Conservation (phyloP, 2,113 vertebrate species). For the Indicator maculatus region DNA sequence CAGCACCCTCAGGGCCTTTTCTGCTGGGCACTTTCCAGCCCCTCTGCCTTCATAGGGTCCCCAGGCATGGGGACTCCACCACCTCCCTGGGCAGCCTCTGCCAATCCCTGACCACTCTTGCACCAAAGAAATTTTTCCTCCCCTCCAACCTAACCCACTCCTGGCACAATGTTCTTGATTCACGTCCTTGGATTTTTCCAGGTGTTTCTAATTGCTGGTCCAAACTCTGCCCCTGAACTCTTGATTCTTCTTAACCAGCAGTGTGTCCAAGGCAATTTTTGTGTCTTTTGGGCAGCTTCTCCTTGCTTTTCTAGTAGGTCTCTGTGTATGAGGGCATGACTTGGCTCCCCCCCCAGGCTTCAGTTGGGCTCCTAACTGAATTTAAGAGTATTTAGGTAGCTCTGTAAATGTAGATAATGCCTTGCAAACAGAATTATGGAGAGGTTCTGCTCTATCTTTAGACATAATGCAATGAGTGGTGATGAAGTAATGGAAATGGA, state of each 20-base stretch:
- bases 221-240: not conserved
- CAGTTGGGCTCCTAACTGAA: not conserved
- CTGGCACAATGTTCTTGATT: too few species aligned
- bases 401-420: conserved; percentile 37
- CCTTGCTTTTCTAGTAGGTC: not conserved
- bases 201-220: not conserved
- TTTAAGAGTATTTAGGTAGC: conserved; percentile 45
- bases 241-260: not conserved
- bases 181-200: not conserved
- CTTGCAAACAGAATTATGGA: conserved; percentile 45
- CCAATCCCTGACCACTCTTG: too few species aligned
- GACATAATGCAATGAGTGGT: conserved; percentile 45
- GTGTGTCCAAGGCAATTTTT: not conserved
- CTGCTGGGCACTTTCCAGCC: too few species aligned
- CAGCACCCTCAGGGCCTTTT: too few species aligned
- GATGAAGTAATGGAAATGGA: conserved; percentile 40
- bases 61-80: too few species aligned
- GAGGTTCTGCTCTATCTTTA: conserved; percentile 24
- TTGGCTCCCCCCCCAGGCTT: not conserved
- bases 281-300: not conserved
- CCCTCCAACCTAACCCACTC: too few species aligned
- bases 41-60: too few species aligned
- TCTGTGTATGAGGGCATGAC: not conserved
- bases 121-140: too few species aligned
- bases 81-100: too few species aligned